Conservation (phyloP, 2,113 vertebrate species). For the Neolamprologus brichardi region DNA sequence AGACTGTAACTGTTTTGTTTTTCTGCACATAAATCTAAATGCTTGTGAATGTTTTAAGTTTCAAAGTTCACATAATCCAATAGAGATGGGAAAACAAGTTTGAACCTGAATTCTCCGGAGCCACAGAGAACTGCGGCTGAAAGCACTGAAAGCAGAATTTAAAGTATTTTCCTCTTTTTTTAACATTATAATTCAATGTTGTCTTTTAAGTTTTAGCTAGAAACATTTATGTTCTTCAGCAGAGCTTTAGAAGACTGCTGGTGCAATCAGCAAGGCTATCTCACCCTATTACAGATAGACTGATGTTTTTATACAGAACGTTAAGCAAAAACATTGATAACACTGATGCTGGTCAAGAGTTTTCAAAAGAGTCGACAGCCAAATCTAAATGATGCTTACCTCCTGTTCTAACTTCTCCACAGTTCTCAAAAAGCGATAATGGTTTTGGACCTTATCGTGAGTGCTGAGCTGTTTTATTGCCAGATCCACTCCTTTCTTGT, state of each 20-base stretch:
- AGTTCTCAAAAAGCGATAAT: constrained; percentile 61
- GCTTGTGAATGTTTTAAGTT: not conserved
- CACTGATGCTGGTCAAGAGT: not conserved
- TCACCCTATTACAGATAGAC: not conserved
- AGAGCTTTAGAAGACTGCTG: not conserved
- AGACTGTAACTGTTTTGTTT: not conserved
- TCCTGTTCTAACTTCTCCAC: constrained; percentile 34
- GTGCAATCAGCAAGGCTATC: not conserved
- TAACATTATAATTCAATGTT: not conserved
- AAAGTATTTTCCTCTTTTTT: not conserved
- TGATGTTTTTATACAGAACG: not conserved
- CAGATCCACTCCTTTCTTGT: constrained; percentile 56
- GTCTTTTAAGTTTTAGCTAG: not conserved
- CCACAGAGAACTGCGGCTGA: not conserved
- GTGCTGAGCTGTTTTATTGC: constrained; percentile 28
- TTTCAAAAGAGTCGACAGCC: not conserved
- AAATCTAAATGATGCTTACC: constrained; percentile 23
- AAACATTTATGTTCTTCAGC: not conserved
- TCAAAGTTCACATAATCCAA: not conserved
- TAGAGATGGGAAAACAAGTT: not conserved
- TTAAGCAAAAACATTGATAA: not conserved
- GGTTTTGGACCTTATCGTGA: constrained; percentile 20
- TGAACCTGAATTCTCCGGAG: not conserved
- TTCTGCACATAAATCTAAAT: not conserved
- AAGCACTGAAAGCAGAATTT: not conserved